Evolutionary conservation across 2,888 invertebrate species (phyloP).

Genomic region (Plutella xylostella): DNA sequence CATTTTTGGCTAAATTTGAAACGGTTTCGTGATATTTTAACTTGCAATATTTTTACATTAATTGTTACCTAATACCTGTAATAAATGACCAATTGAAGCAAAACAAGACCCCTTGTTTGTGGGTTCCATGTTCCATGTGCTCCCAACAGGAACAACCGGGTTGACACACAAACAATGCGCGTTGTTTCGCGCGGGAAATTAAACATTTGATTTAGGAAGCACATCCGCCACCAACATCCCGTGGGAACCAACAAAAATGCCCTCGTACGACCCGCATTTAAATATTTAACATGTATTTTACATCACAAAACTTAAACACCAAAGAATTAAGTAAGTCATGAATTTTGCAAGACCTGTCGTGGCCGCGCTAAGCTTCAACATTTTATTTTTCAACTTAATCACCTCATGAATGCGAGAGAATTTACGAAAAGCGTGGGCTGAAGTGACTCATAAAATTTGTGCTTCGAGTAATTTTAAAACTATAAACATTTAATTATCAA

Average conservation of each 20-base stretch:
- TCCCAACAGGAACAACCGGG: constrained; percentile 18
- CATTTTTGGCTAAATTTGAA: no score
- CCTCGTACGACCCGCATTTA: constrained; percentile 29
- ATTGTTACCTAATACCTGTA: no score
- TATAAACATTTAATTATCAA: neutral
- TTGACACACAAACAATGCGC: constrained; percentile 36
- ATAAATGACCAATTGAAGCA: no score
- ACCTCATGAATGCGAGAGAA: constrained; percentile 15
- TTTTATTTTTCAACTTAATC: constrained; percentile 37
- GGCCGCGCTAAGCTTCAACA: constrained; percentile 27
- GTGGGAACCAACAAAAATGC: constrained; percentile 32
- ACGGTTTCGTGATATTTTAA: no score
- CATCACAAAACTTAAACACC: constrained; percentile 24
- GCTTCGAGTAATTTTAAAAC: constrained; percentile 1
- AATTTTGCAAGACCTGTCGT: constrained; percentile 27
- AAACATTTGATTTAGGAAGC: constrained; percentile 55
- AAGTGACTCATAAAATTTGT: constrained; percentile 21
- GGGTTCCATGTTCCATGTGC: neutral
- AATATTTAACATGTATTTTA: constrained; percentile 37
- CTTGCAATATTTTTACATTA: no score
- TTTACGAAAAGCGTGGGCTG: constrained; percentile 32
- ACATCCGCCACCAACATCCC: constrained; percentile 40
- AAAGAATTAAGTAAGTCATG: constrained; percentile 24
- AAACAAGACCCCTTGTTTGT: no score
- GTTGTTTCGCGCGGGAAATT: constrained; percentile 50